These are phyloP conservation scores for Coracopsis vasa DNA, from an alignment of 2,113 vertebrate genomes.

Conservation along the genomic window DNA sequence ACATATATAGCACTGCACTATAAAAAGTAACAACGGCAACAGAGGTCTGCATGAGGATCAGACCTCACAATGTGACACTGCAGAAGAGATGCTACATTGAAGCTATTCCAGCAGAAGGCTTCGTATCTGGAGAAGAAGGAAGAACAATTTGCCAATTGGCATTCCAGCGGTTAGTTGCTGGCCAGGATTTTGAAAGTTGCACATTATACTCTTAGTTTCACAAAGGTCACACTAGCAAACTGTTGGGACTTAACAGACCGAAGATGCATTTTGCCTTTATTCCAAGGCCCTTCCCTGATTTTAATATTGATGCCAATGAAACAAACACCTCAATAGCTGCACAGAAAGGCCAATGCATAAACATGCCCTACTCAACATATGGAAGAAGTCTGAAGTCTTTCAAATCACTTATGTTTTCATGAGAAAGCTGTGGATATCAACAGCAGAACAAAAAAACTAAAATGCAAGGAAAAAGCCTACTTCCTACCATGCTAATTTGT, in stretches of 20 bases:
- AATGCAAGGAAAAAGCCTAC: background rate
- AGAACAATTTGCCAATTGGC: background rate
- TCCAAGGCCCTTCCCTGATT: background rate
- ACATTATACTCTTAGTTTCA: background rate
- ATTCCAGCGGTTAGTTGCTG: background rate
- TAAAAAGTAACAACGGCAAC: background rate
- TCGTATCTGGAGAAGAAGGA: background rate
- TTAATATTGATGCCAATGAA: background rate
- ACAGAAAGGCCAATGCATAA: constrained; percentile 10
- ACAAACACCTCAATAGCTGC: background rate
- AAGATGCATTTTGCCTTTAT: background rate
- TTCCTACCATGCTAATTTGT: background rate
- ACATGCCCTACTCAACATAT: background rate
- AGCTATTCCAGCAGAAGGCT: background rate
- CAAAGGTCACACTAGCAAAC: constrained; percentile 15
- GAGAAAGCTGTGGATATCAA: background rate
- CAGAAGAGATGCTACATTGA: background rate
- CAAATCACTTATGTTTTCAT: background rate
- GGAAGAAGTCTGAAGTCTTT: constrained; percentile 1
- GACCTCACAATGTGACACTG: background rate
- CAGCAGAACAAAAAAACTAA: background rate
- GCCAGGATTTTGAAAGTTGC: background rate
- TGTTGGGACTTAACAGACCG: background rate
- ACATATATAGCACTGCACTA: background rate
- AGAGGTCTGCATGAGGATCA: background rate